Conservation (phyloP, 2,797 vertebrate genomes). For the Labeo calbasu region DNA sequence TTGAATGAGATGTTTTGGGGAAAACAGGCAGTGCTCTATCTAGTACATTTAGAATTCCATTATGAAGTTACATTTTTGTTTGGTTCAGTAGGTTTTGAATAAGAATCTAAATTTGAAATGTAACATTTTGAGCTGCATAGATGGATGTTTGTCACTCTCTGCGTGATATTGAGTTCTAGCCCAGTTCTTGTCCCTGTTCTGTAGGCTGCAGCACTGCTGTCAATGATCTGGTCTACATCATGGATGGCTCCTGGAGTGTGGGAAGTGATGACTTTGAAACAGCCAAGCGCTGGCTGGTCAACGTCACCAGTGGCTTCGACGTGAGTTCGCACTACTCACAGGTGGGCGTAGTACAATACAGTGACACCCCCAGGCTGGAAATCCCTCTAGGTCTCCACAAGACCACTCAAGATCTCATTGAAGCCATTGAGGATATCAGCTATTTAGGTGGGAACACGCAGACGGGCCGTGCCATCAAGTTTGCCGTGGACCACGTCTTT, state of each 20-base stretch:
- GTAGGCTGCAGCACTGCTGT: conserved; percentile 83
- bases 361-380: conserved; percentile 81
- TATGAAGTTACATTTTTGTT: neutral
- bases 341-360: conserved; percentile 83
- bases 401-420: conserved; percentile 70
- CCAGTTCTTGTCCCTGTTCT: conserved; percentile 4
- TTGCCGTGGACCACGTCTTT: conserved; percentile 81
- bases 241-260: conserved; percentile 85
- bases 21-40: no score
- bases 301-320: conserved; percentile 82
- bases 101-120: neutral
- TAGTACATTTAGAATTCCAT: neutral
- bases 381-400: conserved; percentile 77
- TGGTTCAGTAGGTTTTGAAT: neutral
- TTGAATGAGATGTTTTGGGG: no score
- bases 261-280: conserved; percentile 79
- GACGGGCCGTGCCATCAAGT: conserved; percentile 83
- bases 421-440: conserved; percentile 72
- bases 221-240: conserved; percentile 83
- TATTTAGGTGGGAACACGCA: conserved; percentile 85
- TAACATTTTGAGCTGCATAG: neutral
- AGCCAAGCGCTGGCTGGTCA: conserved; percentile 82
- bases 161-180: neutral
- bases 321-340: conserved; percentile 80
- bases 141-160: neutral